Evolutionary conservation across 2,113 vertebrate species (phyloP).

Genomic region (Cyprinodon tularosa): DNA sequence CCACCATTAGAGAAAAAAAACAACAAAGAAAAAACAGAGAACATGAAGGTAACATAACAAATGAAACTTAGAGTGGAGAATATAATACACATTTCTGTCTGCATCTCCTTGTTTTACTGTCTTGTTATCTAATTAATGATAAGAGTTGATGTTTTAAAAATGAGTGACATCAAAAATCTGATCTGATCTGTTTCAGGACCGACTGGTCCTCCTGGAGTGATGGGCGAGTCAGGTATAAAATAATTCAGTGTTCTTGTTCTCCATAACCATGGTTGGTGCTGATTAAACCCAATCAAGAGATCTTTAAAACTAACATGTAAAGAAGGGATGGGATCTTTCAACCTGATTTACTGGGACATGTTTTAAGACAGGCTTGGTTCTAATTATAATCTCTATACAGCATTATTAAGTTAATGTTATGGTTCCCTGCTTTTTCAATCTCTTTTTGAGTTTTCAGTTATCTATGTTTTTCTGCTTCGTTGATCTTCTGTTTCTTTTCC

Average conservation of each 20-base stretch:
- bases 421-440: too few relatives aligned
- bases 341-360: too few relatives aligned
- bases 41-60: neutral
- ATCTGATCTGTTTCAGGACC: slow-evolving; percentile 60
- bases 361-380: too few relatives aligned
- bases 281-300: neutral
- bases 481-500: too few relatives aligned
- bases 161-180: neutral
- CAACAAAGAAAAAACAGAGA: too few relatives aligned
- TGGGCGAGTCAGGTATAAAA: slow-evolving; percentile 68
- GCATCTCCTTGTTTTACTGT: too few relatives aligned
- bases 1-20: too few relatives aligned
- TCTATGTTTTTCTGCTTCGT: too few relatives aligned
- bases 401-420: too few relatives aligned
- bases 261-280: neutral
- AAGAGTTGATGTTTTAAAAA: neutral
- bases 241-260: neutral
- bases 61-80: neutral
- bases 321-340: neutral
- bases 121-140: neutral
- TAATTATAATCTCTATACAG: too few relatives aligned
- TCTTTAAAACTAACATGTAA: neutral
- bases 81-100: too few relatives aligned
- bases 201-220: slow-evolving; percentile 70
- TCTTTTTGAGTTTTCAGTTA: too few relatives aligned